Conservation (phyloP, 2,797 vertebrate genomes). For the Sebastiscus albofasciatus region DNA sequence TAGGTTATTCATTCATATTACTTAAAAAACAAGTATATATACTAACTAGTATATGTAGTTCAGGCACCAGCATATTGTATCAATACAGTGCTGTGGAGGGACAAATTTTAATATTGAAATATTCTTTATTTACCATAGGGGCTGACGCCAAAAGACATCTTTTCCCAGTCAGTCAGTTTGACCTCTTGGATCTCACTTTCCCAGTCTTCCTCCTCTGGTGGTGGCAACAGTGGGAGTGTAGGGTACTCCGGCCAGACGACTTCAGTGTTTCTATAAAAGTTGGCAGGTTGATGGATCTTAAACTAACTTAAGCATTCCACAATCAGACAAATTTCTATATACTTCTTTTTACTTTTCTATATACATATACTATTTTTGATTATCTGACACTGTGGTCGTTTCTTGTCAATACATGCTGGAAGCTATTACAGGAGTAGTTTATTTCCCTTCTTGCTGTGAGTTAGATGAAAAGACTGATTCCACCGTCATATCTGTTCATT, state of each 20-base stretch:
- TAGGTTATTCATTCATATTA: background rate
- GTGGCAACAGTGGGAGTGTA: background rate
- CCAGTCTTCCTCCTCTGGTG: constrained; percentile 78
- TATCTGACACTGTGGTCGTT: background rate
- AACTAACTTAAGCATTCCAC: background rate
- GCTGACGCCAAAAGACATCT: background rate
- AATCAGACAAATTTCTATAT: background rate
- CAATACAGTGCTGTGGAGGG: background rate
- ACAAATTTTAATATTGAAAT: background rate
- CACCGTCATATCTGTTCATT: too few relatives aligned
- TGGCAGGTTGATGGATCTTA: background rate
- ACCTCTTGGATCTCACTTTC: constrained; percentile 72
- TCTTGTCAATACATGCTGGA: background rate
- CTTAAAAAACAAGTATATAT: background rate
- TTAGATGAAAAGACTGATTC: background rate
- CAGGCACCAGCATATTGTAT: background rate
- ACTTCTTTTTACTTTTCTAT: background rate
- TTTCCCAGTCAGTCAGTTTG: constrained; percentile 5
- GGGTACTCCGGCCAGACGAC: background rate
- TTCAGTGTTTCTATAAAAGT: constrained; percentile 23
- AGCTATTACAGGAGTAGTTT: background rate
- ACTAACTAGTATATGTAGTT: background rate
- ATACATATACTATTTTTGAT: background rate
- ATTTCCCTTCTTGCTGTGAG: background rate
- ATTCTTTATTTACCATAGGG: constrained; percentile 72